These are phyloP conservation scores for Sciurus niger DNA, from an alignment of 2,113 vertebrate genomes.

Conservation along the genomic window DNA sequence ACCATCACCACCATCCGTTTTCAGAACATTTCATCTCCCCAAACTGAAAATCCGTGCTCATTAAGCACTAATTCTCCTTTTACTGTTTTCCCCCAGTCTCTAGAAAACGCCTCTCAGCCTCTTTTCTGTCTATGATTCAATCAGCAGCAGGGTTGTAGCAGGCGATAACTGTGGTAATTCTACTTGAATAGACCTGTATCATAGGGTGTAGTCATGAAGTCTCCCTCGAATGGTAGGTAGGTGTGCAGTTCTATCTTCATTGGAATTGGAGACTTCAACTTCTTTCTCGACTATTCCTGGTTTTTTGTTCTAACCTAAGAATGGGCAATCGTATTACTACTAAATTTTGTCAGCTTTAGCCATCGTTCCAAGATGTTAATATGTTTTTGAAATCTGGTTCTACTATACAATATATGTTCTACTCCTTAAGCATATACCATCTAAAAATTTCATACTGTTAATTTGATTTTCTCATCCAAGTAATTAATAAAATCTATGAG, in stretches of 20 bases:
- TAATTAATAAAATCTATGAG: background rate
- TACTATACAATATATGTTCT: background rate
- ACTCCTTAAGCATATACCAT: background rate
- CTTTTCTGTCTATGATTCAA: background rate
- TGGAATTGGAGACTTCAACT: conserved; percentile 1
- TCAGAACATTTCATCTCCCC: background rate
- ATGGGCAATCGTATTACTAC: background rate
- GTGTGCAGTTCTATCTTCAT: background rate
- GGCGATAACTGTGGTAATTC: background rate
- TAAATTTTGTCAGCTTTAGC: conserved; percentile 19
- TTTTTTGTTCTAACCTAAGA: conserved; percentile 13
- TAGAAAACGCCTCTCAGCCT: background rate
- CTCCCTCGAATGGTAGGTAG: background rate
- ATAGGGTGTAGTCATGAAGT: background rate
- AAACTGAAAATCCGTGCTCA: background rate
- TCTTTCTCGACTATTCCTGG: conserved; percentile 3
- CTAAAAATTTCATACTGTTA: background rate
- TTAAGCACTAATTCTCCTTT: background rate
- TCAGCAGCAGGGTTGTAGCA: background rate
- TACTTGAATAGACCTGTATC: background rate
- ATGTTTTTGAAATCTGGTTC: background rate
- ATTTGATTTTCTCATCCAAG: background rate
- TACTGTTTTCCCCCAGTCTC: rapidly evolving
- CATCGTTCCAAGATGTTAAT: conserved; percentile 11
- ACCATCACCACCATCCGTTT: background rate